These are phyloP conservation scores for Toxonevra muliebris DNA, from an alignment of 2,888 invertebrate species.

Conservation along the genomic window DNA sequence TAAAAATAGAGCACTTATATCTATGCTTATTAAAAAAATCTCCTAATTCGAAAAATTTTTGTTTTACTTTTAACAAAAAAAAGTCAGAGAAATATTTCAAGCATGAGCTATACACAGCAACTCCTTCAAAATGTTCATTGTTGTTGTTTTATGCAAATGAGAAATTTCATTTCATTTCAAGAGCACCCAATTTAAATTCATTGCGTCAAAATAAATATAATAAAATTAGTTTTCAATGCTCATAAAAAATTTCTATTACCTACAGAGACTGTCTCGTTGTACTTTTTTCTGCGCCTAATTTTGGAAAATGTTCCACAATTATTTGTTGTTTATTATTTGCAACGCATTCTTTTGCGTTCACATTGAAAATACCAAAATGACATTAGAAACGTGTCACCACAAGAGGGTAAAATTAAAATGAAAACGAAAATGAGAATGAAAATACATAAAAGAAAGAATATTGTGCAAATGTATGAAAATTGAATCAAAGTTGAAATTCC, in stretches of 20 bases:
- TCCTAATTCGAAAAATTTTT: too few relatives aligned
- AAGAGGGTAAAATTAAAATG: slow-evolving; percentile 22
- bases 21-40: too few relatives aligned
- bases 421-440: too few relatives aligned
- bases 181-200: slow-evolving; percentile 24
- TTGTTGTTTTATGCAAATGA: too few relatives aligned
- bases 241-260: slow-evolving; percentile 1
- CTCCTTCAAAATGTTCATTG: too few relatives aligned
- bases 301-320: slow-evolving; percentile 23
- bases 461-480: slow-evolving; percentile 5
- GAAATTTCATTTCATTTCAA: too few relatives aligned
- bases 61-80: too few relatives aligned
- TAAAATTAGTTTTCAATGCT: slow-evolving; percentile 20
- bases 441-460: too few relatives aligned
- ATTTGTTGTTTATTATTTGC: slow-evolving; percentile 16
- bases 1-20: too few relatives aligned
- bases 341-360: not conserved
- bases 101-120: too few relatives aligned
- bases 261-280: not conserved
- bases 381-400: slow-evolving; percentile 12
- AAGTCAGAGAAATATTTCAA: too few relatives aligned
- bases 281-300: slow-evolving; percentile 16
- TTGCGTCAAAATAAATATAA: slow-evolving; percentile 23
- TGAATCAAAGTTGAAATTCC: slow-evolving; percentile 13
- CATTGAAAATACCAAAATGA: slow-evolving; percentile 26